Conservation (phyloP, 2,888 invertebrate species). For the Pyrocoelia pectoralis region DNA sequence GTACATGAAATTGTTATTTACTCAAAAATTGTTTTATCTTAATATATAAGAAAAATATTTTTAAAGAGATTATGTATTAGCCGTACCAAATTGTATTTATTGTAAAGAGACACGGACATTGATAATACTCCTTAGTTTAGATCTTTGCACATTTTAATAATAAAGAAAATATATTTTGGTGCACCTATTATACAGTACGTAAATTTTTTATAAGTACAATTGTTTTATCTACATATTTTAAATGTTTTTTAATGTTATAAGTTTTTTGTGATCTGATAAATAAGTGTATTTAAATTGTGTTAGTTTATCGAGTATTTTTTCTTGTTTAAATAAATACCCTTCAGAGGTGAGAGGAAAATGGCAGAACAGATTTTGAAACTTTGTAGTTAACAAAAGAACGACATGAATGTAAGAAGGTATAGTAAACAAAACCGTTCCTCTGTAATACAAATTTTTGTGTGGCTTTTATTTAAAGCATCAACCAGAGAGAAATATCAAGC, state of each 20-base stretch:
- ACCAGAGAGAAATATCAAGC: too few species aligned
- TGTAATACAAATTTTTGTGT: too few species aligned
- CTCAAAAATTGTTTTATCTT: neutral
- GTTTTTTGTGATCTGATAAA: neutral
- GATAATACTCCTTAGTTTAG: neutral
- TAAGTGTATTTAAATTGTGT: neutral
- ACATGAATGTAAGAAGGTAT: too few species aligned
- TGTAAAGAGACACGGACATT: neutral
- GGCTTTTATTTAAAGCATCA: too few species aligned
- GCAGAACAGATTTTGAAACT: too few species aligned
- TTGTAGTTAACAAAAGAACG: too few species aligned
- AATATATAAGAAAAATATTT: neutral
- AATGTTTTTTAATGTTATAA: neutral
- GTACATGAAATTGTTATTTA: conserved; percentile 5
- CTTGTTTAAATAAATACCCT: too few species aligned
- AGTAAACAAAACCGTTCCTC: too few species aligned
- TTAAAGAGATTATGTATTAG: neutral
- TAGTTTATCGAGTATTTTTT: too few species aligned
- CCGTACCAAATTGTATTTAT: neutral
- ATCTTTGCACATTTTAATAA: neutral
- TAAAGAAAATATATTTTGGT: neutral
- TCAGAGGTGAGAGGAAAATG: too few species aligned
- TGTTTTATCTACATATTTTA: neutral
- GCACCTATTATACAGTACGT: neutral
- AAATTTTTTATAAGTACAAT: neutral